Percentiles rank a stretch among this genome's conserved stretches.
Evolutionary conservation across 1,140 invertebrate species (phyloP).

Genomic region (Neomicropteryx cornuta): DNA sequence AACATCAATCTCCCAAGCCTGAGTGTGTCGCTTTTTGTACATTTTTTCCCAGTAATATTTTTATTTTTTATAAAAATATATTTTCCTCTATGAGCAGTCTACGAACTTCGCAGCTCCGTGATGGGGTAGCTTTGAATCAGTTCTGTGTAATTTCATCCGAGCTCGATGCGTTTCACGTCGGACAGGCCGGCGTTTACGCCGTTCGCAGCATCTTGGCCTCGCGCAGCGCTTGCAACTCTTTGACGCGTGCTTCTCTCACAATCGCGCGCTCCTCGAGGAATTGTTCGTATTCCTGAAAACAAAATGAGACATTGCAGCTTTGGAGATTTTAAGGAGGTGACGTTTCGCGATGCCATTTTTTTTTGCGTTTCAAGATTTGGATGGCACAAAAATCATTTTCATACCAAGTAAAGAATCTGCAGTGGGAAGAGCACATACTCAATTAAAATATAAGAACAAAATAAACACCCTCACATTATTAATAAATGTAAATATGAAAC

Average conservation of each 20-base stretch:
- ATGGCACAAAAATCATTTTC: not conserved
- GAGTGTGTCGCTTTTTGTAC: too few species aligned
- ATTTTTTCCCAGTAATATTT: too few species aligned
- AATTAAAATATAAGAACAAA: not conserved
- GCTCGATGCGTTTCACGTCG: too few species aligned
- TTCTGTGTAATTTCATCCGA: too few species aligned
- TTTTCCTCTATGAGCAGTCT: too few species aligned
- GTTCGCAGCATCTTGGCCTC: conserved; percentile 90
- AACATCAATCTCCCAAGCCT: too few species aligned
- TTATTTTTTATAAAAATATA: too few species aligned
- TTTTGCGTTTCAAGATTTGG: not conserved
- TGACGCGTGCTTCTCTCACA: conserved; percentile 63
- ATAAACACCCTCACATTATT: not conserved
- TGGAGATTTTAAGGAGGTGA: not conserved
- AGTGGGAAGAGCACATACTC: not conserved
- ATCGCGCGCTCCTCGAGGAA: conserved; percentile 72
- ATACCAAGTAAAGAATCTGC: not conserved
- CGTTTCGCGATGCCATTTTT: not conserved
- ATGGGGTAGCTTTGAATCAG: too few species aligned
- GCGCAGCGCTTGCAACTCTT: conserved; percentile 71
- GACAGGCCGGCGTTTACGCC: too few species aligned
- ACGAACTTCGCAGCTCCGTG: too few species aligned
- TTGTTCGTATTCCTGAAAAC: conserved; percentile 58
- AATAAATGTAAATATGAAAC: too few species aligned
- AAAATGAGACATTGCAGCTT: conserved; percentile 4